phyloP scores from a whole-genome alignment of 2,888 invertebrate genomes.

The Mythimna vitellina region DNA sequence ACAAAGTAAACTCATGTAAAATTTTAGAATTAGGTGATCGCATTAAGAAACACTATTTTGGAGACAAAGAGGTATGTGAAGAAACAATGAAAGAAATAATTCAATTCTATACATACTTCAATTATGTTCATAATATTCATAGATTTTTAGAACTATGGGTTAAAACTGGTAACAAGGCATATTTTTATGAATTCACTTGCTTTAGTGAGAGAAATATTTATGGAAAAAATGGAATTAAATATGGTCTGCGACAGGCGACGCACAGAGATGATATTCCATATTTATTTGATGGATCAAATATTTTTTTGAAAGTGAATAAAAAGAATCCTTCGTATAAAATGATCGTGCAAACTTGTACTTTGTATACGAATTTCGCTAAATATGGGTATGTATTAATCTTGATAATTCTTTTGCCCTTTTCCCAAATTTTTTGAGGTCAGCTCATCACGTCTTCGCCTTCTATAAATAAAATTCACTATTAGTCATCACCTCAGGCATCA shows the following conservation, averaged over 20 bases:
- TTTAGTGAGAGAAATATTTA: conserved; percentile 68
- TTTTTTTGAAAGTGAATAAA: conserved; percentile 19
- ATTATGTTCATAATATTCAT: conserved; percentile 54
- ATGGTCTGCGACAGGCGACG: conserved; percentile 61
- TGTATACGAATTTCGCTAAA: conserved; percentile 78
- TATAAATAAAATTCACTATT: not conserved
- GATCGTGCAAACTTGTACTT: conserved; percentile 67
- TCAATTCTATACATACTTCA: conserved; percentile 40
- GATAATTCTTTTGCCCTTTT: not conserved
- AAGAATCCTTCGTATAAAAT: conserved; percentile 61
- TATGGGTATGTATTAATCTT: conserved; percentile 67
- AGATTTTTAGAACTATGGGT: conserved; percentile 55
- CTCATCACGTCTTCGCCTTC: not conserved
- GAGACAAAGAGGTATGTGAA: conserved; percentile 36
- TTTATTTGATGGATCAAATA: conserved; percentile 64
- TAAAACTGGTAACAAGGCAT: conserved; percentile 50
- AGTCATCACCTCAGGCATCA: not conserved
- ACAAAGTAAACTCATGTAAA: conserved; percentile 35
- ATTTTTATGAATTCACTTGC: conserved; percentile 69
- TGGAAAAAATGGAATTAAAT: conserved; percentile 57
- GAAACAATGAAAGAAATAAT: conserved; percentile 53
- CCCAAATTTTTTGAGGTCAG: not conserved
- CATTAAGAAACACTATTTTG: conserved; percentile 63
- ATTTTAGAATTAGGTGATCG: conserved; percentile 56
- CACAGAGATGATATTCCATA: conserved; percentile 72